Conservation (phyloP, 1,140 invertebrate species). For the Bombus superbus region DNA sequence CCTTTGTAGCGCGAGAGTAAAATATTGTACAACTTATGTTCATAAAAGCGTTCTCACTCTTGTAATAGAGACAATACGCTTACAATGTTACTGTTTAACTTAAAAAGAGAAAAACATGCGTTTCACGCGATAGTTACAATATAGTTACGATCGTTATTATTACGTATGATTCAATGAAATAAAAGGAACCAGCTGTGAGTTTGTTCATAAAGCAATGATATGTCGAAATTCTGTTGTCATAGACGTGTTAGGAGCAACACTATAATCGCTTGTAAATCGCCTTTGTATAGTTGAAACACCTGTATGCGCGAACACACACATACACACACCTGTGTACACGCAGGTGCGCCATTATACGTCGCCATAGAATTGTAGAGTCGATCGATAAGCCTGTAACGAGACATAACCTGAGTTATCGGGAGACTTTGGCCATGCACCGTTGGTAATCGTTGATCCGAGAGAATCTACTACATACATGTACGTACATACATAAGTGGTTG, state of each 20-base stretch:
- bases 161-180: not conserved
- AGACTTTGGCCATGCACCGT: slow-evolving; percentile 48
- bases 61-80: too few relatives aligned
- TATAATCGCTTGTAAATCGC: slow-evolving; percentile 39
- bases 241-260: slow-evolving; percentile 29
- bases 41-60: too few relatives aligned
- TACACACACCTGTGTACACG: slow-evolving; percentile 31
- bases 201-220: slow-evolving; percentile 6
- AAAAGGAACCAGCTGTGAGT: not conserved
- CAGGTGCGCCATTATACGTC: slow-evolving; percentile 37
- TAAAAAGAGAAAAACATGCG: too few relatives aligned
- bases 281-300: slow-evolving; percentile 32
- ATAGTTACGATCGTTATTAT: too few relatives aligned
- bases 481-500: slow-evolving; percentile 39
- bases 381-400: slow-evolving; percentile 63
- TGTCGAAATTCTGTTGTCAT: slow-evolving; percentile 19
- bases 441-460: slow-evolving; percentile 44
- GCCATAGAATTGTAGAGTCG: slow-evolving; percentile 52
- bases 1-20: too few relatives aligned
- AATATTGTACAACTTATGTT: too few relatives aligned
- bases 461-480: slow-evolving; percentile 5
- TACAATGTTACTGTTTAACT: too few relatives aligned
- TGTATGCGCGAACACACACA: not conserved
- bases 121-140: too few relatives aligned
- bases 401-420: slow-evolving; percentile 51